Conservation (phyloP, 1,140 invertebrate genomes). For the Lordiphosa clarofinis region DNA sequence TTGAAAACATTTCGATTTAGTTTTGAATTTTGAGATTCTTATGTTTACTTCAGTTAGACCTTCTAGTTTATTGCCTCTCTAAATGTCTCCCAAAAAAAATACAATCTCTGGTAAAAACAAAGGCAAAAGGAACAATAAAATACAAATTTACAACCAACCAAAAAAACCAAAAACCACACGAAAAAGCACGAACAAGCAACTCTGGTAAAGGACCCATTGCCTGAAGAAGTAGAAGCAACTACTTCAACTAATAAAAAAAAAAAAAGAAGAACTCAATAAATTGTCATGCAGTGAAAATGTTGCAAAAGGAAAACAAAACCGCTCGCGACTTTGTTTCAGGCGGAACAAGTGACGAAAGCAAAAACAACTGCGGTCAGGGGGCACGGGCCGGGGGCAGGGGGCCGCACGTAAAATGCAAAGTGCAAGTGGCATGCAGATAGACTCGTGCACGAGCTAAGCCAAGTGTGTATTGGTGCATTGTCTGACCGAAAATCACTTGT, state of each 20-base stretch:
- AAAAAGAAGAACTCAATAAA: conserved; percentile 64
- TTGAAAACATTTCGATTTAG: too few relatives aligned
- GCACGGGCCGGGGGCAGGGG: too few relatives aligned
- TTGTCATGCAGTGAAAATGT: conserved; percentile 78
- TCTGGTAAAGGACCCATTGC: conserved; percentile 18
- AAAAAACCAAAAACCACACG: conserved; percentile 20
- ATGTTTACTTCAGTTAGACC: too few relatives aligned
- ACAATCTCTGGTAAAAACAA: conserved; percentile 59
- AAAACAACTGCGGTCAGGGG: conserved; percentile 21
- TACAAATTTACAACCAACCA: conserved; percentile 74
- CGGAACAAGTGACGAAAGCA: conserved; percentile 43
- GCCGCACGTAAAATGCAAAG: conserved; percentile 61
- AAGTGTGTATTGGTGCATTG: conserved; percentile 33
- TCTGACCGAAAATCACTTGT: conserved; percentile 77
- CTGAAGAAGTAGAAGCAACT: too few relatives aligned
- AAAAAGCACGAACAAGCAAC: conserved; percentile 2
- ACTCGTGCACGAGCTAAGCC: conserved; percentile 11
- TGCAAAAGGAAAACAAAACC: conserved; percentile 36
- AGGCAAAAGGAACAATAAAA: conserved; percentile 64
- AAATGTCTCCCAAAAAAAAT: conserved; percentile 50
- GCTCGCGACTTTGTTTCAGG: conserved; percentile 69
- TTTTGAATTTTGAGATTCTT: too few relatives aligned
- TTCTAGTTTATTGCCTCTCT: too few relatives aligned
- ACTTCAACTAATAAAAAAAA: conserved; percentile 24
- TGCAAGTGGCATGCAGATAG: conserved; percentile 39